phyloP scores from a whole-genome alignment of 1,140 invertebrate genomes.

The Drosophila willistoni region DNA sequence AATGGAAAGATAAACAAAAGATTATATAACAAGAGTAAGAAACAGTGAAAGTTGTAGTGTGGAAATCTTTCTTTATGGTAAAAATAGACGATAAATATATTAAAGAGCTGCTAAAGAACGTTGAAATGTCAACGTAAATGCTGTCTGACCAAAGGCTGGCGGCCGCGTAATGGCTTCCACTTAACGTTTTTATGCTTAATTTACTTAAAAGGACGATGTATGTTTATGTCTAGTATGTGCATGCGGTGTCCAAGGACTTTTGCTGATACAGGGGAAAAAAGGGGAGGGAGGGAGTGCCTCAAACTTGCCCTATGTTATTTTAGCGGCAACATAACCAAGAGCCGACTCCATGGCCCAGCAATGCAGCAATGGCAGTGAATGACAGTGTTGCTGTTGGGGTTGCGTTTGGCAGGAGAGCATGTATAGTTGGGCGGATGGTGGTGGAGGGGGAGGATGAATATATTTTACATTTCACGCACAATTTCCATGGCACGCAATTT shows the following conservation, averaged over 20 bases:
- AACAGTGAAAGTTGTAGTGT: not conserved
- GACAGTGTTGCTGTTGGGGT: not conserved
- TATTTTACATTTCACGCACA: constrained; percentile 82
- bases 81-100: constrained; percentile 71
- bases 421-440: not conserved
- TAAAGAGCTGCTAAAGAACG: constrained; percentile 72
- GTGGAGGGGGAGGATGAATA: constrained; percentile 18
- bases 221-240: not conserved
- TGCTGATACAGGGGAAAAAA: not conserved
- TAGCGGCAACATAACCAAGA: constrained; percentile 30
- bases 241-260: constrained; percentile 5
- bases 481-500: constrained; percentile 78
- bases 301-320: constrained; percentile 28
- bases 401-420: not conserved
- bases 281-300: constrained; percentile 22
- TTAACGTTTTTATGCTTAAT: constrained; percentile 83
- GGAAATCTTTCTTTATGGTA: constrained; percentile 2
- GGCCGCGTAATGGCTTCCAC: constrained; percentile 82
- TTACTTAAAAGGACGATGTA: constrained; percentile 73
- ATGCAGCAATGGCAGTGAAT: constrained; percentile 47
- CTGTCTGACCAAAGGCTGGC: constrained; percentile 37
- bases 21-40: not conserved
- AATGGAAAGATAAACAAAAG: not conserved
- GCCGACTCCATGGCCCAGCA: constrained; percentile 47
- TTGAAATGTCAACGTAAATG: constrained; percentile 49